Percentiles rank a stretch among this genome's conserved stretches.
phyloP scores from a whole-genome alignment of 2,888 invertebrate species.

The Selenia dentaria region DNA sequence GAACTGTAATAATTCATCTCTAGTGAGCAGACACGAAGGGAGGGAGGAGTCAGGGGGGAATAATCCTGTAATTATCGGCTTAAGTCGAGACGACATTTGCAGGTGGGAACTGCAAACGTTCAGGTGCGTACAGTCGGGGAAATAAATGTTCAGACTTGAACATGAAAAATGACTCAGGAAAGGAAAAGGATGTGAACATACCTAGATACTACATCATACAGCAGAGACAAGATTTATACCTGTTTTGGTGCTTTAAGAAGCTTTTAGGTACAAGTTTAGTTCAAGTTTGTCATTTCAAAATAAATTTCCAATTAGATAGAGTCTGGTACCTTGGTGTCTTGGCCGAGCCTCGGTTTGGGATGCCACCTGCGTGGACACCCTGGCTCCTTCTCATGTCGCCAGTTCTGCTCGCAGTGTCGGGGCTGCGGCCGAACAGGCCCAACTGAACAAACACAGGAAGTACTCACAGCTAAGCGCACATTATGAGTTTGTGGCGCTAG shows the following conservation, averaged over 20 bases:
- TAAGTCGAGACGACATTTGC: conserved; percentile 79
- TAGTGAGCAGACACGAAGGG: conserved; percentile 28
- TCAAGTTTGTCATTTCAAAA: too few relatives aligned
- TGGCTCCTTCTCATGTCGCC: too few relatives aligned
- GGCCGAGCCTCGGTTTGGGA: too few relatives aligned
- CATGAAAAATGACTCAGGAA: conserved; percentile 12
- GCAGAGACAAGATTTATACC: not conserved
- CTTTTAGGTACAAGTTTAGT: too few relatives aligned
- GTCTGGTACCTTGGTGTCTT: too few relatives aligned
- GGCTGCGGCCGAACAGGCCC: too few relatives aligned
- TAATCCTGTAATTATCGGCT: conserved; percentile 83
- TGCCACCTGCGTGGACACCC: too few relatives aligned
- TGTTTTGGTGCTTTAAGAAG: not conserved
- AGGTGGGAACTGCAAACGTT: conserved; percentile 64
- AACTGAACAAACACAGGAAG: too few relatives aligned
- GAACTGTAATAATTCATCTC: conserved; percentile 5
- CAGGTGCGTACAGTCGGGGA: conserved; percentile 47
- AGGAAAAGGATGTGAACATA: conserved; percentile 23
- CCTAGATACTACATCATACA: not conserved
- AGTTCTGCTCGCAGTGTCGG: too few relatives aligned
- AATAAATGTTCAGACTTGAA: conserved; percentile 17
- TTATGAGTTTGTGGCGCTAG: too few relatives aligned
- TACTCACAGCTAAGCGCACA: too few relatives aligned
- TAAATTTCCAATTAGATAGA: too few relatives aligned
- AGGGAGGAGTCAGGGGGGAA: conserved; percentile 42